Base-by-base conservation (phyloP, 2,797 vertebrate genomes). In the Galagoides demidoff region DNA sequence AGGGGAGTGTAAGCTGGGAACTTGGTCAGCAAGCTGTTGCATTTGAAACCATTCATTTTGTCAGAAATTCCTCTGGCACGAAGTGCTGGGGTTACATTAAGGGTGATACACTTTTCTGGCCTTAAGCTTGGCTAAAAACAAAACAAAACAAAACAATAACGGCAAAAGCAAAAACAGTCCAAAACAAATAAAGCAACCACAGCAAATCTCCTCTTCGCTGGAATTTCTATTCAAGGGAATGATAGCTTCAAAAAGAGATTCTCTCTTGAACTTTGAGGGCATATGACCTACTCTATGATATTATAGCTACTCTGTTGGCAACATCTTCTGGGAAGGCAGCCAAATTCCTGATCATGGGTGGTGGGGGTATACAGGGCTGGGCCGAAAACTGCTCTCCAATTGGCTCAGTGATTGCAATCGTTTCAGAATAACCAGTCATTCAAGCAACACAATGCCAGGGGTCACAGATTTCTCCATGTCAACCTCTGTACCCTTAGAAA, bases 1-100 rank as follows among this genome's bases (percentile, higher is more conserved):
- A 81, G 87, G 94, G 95, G 89, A 93, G 77, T 39, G 71, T 86
- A 94, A 91, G 63, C 96, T 95, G 92, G 94, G 94, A 97, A 96
- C 89, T 97, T 95, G 89, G 96, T 97, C 25, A 82, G 96, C 91
- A 89, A 81, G 73, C 94, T 94, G 74, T 73, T 98, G 90, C 89
- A 97, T 97, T 95, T 76, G 87, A 97, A 98, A 97, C 96, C 91
- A 96, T 96, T 98, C 97, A 96, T 96, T 98, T 97, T 94, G 96
- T 98, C 66, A 96, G 96, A 97, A 97, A 97, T 98, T 98, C 96
- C 95, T 96, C 94, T 98, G 97, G 97, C 97, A 96, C 85, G 86
- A 94, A 95, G 49, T 87, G 76, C 94, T 96, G 52, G 93, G 95
- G 96, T 96, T 96, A 96, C 84, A 95, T 96, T 96, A 96, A 96